Evolutionary conservation across 2,113 vertebrate species (phyloP).

Genomic region (Cyprinodon variegatus): DNA sequence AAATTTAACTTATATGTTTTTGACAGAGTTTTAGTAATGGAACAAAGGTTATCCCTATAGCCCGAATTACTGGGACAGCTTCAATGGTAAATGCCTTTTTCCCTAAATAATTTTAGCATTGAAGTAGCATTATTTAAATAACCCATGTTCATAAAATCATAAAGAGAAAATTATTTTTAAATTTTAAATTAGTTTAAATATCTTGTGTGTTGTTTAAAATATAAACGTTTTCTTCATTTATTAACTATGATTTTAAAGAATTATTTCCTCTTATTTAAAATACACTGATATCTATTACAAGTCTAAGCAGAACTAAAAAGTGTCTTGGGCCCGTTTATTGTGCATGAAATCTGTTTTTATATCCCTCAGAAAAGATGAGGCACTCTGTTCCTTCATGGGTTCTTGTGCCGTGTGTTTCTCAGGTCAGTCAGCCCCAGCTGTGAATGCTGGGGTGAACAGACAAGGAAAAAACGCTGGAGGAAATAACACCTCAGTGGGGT

Average conservation of each 20-base stretch:
- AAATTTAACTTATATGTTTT: neutral
- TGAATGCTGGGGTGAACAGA: conserved; percentile 53
- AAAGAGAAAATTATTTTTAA: neutral
- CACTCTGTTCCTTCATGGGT: conserved; percentile 54
- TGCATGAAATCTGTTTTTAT: conserved; percentile 36
- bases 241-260: conserved; percentile 5
- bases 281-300: neutral
- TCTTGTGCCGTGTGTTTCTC: conserved; percentile 59
- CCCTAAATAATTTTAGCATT: neutral
- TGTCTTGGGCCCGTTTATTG: conserved; percentile 41
- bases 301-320: neutral
- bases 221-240: neutral
- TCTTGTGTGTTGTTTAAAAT: neutral
- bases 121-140: neutral
- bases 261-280: neutral
- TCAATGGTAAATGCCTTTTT: conserved; percentile 1
- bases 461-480: conserved; percentile 64
- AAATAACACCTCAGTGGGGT: conserved; percentile 75
- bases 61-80: conserved; percentile 12
- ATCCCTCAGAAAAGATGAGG: conserved; percentile 46
- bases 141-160: neutral
- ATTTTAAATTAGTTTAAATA: neutral
- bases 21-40: conserved; percentile 14
- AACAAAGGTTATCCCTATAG: conserved; percentile 29
- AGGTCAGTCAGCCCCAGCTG: conserved; percentile 66